Evolutionary conservation across 2,888 invertebrate genomes (phyloP).

Genomic region (Platerodrilus igneus): DNA sequence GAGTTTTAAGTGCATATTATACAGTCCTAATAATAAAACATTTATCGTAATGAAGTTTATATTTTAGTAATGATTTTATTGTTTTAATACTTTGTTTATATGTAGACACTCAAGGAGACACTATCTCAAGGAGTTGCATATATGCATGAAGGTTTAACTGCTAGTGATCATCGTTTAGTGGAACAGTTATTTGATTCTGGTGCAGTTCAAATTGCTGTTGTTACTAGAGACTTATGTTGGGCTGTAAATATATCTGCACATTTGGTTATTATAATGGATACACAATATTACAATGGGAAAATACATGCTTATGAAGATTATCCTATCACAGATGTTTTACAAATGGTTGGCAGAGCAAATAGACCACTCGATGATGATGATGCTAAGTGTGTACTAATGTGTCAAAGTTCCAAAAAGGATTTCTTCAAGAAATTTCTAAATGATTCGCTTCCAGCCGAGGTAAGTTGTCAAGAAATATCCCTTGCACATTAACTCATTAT

Average conservation of each 20-base stretch:
- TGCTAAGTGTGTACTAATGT: conserved; percentile 92
- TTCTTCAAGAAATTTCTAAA: conserved; percentile 98
- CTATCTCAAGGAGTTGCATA: conserved; percentile 94
- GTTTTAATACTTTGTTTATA: conserved; percentile 19
- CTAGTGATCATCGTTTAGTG: conserved; percentile 81
- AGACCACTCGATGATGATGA: conserved; percentile 88
- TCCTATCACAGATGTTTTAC: conserved; percentile 92
- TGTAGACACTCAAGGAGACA: conserved; percentile 83
- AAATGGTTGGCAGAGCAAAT: conserved; percentile 97
- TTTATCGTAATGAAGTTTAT: background rate
- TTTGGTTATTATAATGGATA: conserved; percentile 95
- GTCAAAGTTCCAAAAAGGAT: conserved; percentile 95
- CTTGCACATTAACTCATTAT: too few relatives aligned
- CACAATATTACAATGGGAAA: conserved; percentile 85
- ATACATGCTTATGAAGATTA: conserved; percentile 92
- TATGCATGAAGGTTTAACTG: conserved; percentile 88
- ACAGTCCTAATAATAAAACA: background rate
- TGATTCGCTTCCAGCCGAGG: conserved; percentile 93
- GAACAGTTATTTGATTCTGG: conserved; percentile 91
- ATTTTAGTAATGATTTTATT: background rate
- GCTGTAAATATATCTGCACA: conserved; percentile 85
- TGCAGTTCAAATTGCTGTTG: conserved; percentile 89
- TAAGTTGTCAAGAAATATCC: conserved; percentile 33
- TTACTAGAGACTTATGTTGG: conserved; percentile 90
- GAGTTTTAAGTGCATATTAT: too few relatives aligned